A percentile compares a stretch with the other conserved stretches of the same genome.
Conservation (phyloP, 2,797 vertebrate species). For the Naso thynnoides region DNA sequence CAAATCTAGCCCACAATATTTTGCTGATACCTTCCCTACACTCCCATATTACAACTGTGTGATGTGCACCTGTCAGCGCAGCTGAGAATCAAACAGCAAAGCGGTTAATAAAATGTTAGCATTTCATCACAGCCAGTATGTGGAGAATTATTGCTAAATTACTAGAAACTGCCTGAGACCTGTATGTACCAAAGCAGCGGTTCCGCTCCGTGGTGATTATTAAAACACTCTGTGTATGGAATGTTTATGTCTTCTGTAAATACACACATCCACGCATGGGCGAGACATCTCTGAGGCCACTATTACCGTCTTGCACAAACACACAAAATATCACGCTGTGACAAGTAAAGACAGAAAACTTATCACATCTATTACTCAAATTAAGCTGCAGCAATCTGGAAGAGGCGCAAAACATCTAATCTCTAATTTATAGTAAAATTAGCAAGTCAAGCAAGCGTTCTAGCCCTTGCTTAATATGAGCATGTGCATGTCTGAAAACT, state of each 20-base stretch:
- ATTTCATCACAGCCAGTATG: constrained; percentile 43
- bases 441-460: constrained; percentile 16
- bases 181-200: constrained; percentile 36
- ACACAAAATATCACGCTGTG: constrained; percentile 20
- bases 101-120: constrained; percentile 38
- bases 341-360: constrained; percentile 35
- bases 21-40: constrained; percentile 42
- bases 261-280: constrained; percentile 15
- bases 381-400: constrained; percentile 37
- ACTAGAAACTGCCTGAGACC: constrained; percentile 37
- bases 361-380: constrained; percentile 40
- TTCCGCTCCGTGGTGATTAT: constrained; percentile 38
- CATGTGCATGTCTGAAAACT: neutral
- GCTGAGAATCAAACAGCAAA: constrained; percentile 45
- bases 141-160: constrained; percentile 30
- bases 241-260: constrained; percentile 23
- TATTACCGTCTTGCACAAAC: neutral
- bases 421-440: constrained; percentile 40
- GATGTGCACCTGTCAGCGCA: constrained; percentile 55
- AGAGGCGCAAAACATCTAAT: constrained; percentile 31
- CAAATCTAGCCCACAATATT: constrained; percentile 20
- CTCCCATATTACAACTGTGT: constrained; percentile 26
- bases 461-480: neutral
- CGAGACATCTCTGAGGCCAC: constrained; percentile 12
- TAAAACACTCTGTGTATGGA: neutral